phyloP scores from a whole-genome alignment of 2,888 invertebrate genomes.

The Volucella inanis region DNA sequence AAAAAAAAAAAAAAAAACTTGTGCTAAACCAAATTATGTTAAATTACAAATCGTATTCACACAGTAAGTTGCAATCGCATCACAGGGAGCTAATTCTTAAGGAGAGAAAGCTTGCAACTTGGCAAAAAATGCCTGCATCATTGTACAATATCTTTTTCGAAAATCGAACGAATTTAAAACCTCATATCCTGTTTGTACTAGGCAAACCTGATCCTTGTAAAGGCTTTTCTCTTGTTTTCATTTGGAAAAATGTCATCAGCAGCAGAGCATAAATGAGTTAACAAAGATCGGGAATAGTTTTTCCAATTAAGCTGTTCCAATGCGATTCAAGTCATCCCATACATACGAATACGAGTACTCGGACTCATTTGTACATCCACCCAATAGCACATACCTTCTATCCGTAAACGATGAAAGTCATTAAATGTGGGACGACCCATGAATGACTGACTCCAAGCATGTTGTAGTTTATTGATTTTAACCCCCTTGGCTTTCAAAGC shows the following conservation, averaged over 20 bases:
- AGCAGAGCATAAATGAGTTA: constrained; percentile 28
- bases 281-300: constrained; percentile 12
- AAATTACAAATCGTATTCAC: no score
- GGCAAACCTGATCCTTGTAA: no score
- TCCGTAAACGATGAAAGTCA: constrained; percentile 37
- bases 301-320: constrained; percentile 47
- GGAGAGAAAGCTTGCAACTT: no score
- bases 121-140: no score
- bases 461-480: constrained; percentile 47
- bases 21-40: no score
- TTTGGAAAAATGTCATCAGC: constrained; percentile 39
- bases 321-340: constrained; percentile 36
- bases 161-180: no score
- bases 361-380: constrained; percentile 1
- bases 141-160: no score
- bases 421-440: constrained; percentile 47
- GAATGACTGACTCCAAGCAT: constrained; percentile 24
- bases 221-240: neutral
- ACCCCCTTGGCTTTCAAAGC: constrained; percentile 1
- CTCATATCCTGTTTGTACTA: no score
- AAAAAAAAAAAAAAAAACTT: no score
- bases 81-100: no score
- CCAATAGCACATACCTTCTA: neutral
- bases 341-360: neutral
- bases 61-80: no score